A percentile compares a stretch with the other conserved stretches of the same genome.
Evolutionary conservation across 2,888 invertebrate species (phyloP).

Genomic region (Baronia brevicornis): DNA sequence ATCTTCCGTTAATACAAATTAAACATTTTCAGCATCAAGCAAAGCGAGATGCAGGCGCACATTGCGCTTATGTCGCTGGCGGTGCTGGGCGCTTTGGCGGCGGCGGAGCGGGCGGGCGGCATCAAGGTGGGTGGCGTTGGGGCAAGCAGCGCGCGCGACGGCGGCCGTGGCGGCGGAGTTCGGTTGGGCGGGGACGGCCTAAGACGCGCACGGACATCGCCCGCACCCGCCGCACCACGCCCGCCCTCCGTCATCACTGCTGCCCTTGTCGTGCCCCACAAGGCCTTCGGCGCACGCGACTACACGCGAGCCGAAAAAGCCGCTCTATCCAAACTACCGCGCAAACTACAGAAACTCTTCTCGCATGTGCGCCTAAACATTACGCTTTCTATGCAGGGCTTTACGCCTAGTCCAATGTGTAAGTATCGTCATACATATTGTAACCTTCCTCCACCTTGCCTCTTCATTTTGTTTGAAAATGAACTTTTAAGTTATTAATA

Average conservation of each 20-base stretch:
- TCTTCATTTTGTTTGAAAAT: slow-evolving; percentile 3
- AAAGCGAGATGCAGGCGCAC: slow-evolving; percentile 64
- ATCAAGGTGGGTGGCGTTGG: slow-evolving; percentile 48
- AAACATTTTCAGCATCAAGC: slow-evolving; percentile 48
- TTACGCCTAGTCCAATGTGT: slow-evolving; percentile 87
- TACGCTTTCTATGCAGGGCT: slow-evolving; percentile 81
- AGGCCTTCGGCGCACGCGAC: slow-evolving; percentile 83
- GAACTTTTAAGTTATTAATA: slow-evolving; percentile 4
- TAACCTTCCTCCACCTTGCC: slow-evolving; percentile 1
- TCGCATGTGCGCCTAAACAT: slow-evolving; percentile 81
- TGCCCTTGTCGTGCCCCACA: slow-evolving; percentile 85
- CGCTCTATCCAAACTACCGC: slow-evolving; percentile 79
- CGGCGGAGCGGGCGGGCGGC: slow-evolving; percentile 59
- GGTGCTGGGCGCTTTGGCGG: slow-evolving; percentile 54
- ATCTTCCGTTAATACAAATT: too few species aligned
- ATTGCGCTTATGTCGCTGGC: slow-evolving; percentile 57
- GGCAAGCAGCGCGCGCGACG: slow-evolving; percentile 47
- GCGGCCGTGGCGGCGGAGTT: slow-evolving; percentile 55
- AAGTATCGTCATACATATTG: slow-evolving; percentile 50
- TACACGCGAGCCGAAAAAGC: slow-evolving; percentile 82
- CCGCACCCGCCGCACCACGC: slow-evolving; percentile 61
- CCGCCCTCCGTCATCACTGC: slow-evolving; percentile 75
- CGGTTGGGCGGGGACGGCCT: slow-evolving; percentile 52
- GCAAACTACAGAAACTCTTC: slow-evolving; percentile 79
- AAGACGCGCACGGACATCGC: slow-evolving; percentile 59